Evolutionary conservation across 1,140 invertebrate genomes (phyloP).

Genomic region (Musca domestica): DNA sequence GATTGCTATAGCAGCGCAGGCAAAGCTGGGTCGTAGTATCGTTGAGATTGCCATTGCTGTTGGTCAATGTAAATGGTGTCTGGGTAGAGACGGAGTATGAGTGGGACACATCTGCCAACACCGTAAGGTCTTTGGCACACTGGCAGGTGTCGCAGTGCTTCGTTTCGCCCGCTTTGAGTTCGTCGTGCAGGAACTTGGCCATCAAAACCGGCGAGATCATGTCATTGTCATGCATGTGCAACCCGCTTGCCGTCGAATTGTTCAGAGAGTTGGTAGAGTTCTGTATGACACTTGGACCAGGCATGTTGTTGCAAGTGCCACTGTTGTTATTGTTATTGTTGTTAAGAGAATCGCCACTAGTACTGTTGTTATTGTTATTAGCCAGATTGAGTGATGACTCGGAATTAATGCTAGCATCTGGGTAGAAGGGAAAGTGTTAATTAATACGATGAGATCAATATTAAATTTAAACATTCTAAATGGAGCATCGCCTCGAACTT

Average conservation of each 20-base stretch:
- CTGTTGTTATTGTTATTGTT: conserved; percentile 28
- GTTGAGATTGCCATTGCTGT: conserved; percentile 26
- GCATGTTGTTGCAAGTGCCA: conserved; percentile 29
- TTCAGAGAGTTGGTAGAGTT: conserved; percentile 43
- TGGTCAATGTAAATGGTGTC: conserved; percentile 54
- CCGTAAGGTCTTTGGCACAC: conserved; percentile 65
- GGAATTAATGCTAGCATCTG: conserved; percentile 5
- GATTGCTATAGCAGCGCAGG: conserved; percentile 57
- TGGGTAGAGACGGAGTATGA: conserved; percentile 63
- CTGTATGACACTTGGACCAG: conserved; percentile 28
- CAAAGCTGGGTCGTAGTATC: conserved; percentile 60
- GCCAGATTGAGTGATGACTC: conserved; percentile 24
- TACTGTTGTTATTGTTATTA: conserved; percentile 35
- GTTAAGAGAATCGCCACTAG: conserved; percentile 32
- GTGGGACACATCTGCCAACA: conserved; percentile 60
- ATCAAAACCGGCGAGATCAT: conserved; percentile 89
- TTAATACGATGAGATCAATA: no score
- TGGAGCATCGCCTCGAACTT: no score
- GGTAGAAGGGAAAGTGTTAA: no score
- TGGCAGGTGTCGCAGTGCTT: conserved; percentile 80
- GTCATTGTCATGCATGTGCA: conserved; percentile 62
- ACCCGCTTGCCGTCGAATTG: conserved; percentile 31
- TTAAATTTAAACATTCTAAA: no score
- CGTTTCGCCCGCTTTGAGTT: conserved; percentile 69
- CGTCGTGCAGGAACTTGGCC: conserved; percentile 88